phyloP scores from a whole-genome alignment of 2,113 vertebrate genomes.

The Oophaga pumilio region DNA sequence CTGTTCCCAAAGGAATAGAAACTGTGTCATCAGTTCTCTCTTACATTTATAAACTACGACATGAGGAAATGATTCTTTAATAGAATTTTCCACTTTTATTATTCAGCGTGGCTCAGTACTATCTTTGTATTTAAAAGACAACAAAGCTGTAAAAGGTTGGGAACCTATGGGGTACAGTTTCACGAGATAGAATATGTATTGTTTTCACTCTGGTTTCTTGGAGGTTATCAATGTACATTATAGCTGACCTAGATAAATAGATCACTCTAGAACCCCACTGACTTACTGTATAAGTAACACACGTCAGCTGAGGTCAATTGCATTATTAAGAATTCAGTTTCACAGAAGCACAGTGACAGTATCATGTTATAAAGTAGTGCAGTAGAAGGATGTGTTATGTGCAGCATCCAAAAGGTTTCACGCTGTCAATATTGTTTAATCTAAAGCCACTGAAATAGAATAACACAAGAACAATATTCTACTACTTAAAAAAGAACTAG shows the following conservation, averaged over 20 bases:
- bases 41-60: too few species aligned
- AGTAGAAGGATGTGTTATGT: background rate
- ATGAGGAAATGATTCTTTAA: too few species aligned
- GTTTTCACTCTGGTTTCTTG: background rate
- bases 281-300: background rate
- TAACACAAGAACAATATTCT: constrained; percentile 9
- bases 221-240: background rate
- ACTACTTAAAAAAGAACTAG: background rate
- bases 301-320: constrained; percentile 26
- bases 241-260: constrained; percentile 1
- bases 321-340: constrained; percentile 1
- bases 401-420: constrained; percentile 19
- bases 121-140: background rate
- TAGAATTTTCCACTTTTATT: too few species aligned
- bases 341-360: constrained; percentile 1
- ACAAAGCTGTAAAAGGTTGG: background rate
- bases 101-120: too few species aligned
- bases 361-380: background rate
- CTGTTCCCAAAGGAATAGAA: too few species aligned
- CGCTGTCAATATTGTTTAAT: constrained; percentile 15
- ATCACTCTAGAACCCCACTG: background rate
- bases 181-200: background rate
- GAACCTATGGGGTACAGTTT: background rate
- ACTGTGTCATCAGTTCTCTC: too few species aligned
- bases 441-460: constrained; percentile 10